Evolutionary conservation across 2,113 vertebrate species (phyloP), one percentile per base, ranked within the genome.

Genomic region (Alosa alosa): DNA sequence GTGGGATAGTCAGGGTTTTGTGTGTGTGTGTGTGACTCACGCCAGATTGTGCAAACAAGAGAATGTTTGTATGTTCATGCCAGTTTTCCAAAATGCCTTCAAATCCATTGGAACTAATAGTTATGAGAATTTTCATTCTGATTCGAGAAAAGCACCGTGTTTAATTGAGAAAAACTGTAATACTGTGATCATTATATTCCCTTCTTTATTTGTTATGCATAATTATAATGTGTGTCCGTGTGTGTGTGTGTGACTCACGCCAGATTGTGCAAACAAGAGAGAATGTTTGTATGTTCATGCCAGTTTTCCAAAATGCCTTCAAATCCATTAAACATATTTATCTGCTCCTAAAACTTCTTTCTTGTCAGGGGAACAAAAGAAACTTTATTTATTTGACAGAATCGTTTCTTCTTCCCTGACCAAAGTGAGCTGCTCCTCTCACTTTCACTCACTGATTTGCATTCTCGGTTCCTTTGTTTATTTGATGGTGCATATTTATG

Each of bases 381-480:
- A 78, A 39, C 11, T 4, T 17, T 68, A 60, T 78, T 78, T 17
- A 36, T 39, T 78, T 72, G 7, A 11, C 11, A 39, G 25, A 78
- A 78, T 36, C 15, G 31, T 39, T 78, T 78, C 31, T 78, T 78
- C 72, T 78, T 78, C 39, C 72, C 72, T 78, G 72, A 39, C 72
- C 72, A 39, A 17, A 78, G 25, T 17, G 10, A 78, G 36, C 31
- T 4, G 31, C 15, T 78, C 72, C 31, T 72, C 64, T 72, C 64
- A 8, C 64, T 68, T 11, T 78, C 31, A 13, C 64, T 72, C 64
- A 13, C 72, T 78, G 72, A 93, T 94, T 94, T 93, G 92, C 94
- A 93, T 94, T 89, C 92, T 92, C 91, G 91, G 90, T 91, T 91
- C 88, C 84, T 93, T 91, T 92, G 92, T 94, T 93, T 92, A 93